These are phyloP conservation scores for Parus major DNA, from an alignment of 2,113 vertebrate species.

Conservation along the genomic window DNA sequence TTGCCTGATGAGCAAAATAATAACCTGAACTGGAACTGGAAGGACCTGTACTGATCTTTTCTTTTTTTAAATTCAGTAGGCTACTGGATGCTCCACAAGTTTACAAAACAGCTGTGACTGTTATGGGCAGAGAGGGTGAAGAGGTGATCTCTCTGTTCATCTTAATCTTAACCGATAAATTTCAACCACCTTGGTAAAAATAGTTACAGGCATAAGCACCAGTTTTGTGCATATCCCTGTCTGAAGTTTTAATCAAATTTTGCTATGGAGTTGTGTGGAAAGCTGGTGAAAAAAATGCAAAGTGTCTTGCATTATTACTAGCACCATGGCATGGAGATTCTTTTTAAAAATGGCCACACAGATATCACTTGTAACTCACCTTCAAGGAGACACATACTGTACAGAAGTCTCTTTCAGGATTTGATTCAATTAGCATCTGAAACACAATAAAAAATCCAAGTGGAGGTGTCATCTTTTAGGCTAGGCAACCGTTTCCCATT, in stretches of 20 bases:
- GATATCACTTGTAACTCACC: neutral
- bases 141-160: neutral
- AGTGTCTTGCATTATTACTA: neutral
- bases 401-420: neutral
- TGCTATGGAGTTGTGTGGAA: neutral
- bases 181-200: neutral
- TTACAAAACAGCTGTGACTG: neutral
- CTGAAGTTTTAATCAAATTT: neutral
- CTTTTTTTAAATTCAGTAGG: neutral
- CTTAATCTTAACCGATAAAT: neutral
- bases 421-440: neutral
- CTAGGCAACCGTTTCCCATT: neutral
- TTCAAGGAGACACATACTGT: neutral
- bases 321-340: rapidly evolving
- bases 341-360: neutral
- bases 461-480: neutral
- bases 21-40: rapidly evolving
- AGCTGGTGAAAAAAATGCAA: neutral
- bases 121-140: neutral
- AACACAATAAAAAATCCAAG: neutral
- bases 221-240: neutral
- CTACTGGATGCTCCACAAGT: neutral
- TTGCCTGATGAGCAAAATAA: neutral
- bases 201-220: neutral
- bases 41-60: rapidly evolving